Percentiles rank a stretch among this genome's conserved stretches.
Conservation (phyloP, 30 jellyfish, hydroid and myxozoan species). For the Rhopilema esculentum region DNA sequence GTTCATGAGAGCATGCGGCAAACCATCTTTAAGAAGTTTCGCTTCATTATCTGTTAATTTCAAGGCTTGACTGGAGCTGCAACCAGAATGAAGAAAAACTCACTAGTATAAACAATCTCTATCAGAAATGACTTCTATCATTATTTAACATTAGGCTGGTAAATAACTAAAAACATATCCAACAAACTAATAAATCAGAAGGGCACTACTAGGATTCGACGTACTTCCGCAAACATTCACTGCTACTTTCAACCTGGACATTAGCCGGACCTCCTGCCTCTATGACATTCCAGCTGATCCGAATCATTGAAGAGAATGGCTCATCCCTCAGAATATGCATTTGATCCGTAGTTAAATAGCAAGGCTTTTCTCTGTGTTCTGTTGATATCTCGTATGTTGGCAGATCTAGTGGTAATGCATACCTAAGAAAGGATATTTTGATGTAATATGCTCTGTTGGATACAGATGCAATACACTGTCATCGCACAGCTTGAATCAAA, state of each 20-base stretch:
- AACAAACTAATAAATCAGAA: too few species aligned
- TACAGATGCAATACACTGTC: too few species aligned
- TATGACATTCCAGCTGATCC: conserved; percentile 66
- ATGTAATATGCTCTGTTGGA: too few species aligned
- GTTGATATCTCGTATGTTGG: conserved; percentile 34
- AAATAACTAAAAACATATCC: too few species aligned
- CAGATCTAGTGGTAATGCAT: conserved; percentile 15
- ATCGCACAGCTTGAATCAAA: too few species aligned
- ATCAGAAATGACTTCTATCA: too few species aligned
- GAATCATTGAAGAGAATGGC: conserved; percentile 55
- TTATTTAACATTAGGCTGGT: too few species aligned
- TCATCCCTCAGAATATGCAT: conserved; percentile 8
- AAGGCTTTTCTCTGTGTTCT: conserved; percentile 17
- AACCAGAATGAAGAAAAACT: too few species aligned
- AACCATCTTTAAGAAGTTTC: conserved; percentile 16
- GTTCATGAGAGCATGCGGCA: conserved; percentile 1
- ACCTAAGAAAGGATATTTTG: too few species aligned
- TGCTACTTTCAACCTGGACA: background rate
- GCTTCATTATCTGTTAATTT: conserved; percentile 31
- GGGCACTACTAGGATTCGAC: too few species aligned
- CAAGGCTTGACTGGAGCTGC: conserved; percentile 26
- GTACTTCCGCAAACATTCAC: background rate
- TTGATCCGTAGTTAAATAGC: background rate
- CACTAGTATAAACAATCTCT: too few species aligned
- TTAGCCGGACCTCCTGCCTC: conserved; percentile 3